Conservation (phyloP, 64 coral and sea anemone species). For the Montipora capricornis region DNA sequence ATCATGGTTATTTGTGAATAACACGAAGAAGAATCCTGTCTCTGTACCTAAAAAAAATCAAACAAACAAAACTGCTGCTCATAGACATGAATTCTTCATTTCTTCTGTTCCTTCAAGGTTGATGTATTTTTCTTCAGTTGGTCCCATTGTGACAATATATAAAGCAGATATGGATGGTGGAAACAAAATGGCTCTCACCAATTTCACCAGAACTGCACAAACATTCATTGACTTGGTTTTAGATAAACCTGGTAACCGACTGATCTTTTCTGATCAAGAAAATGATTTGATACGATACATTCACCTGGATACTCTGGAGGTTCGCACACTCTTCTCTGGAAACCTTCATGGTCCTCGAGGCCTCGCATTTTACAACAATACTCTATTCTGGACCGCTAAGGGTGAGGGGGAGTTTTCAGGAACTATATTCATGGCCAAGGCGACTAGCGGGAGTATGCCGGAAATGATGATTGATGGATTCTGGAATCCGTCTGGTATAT, state of each 20-base stretch:
- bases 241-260: not conserved
- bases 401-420: conserved; percentile 1
- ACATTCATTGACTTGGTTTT: not conserved
- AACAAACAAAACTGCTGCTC: no score
- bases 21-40: no score
- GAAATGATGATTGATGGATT: not conserved
- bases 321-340: conserved; percentile 4
- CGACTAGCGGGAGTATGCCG: not conserved
- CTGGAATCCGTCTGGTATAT: not conserved
- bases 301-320: not conserved
- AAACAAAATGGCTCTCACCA: not conserved
- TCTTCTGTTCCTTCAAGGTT: not conserved
- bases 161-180: conserved; percentile 48
- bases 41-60: no score
- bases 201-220: not conserved
- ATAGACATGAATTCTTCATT: no score
- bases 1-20: no score
- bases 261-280: conserved; percentile 20
- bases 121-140: conserved; percentile 37
- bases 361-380: not conserved
- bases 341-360: not conserved
- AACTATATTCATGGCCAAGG: not conserved
- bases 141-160: not conserved
- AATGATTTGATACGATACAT: conserved; percentile 11
- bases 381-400: not conserved